phyloP scores from a whole-genome alignment of 1,140 invertebrate species.

The Oedothorax gibbosus region DNA sequence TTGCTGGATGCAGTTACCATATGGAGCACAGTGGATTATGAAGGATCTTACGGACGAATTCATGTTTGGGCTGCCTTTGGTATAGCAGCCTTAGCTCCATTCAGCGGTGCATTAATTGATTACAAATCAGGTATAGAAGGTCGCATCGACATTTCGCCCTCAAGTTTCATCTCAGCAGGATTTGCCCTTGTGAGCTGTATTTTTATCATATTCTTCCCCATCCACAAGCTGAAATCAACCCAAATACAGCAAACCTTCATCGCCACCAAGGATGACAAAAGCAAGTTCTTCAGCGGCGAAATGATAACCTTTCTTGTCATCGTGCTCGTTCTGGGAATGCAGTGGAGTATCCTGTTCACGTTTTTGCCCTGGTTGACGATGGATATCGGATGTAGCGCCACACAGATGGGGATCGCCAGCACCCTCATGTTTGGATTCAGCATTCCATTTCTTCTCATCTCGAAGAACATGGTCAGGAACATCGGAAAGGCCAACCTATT shows the following conservation, averaged over 20 bases:
- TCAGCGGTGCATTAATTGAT: constrained; percentile 62
- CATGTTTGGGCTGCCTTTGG: constrained; percentile 62
- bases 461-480: constrained; percentile 63
- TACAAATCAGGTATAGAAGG: constrained; percentile 54
- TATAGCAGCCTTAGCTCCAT: constrained; percentile 52
- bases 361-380: constrained; percentile 60
- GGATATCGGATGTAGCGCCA: constrained; percentile 53
- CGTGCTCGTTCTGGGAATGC: constrained; percentile 58
- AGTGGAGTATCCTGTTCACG: constrained; percentile 61
- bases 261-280: constrained; percentile 12
- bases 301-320: constrained; percentile 55
- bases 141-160: constrained; percentile 60
- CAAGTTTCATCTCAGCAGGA: constrained; percentile 62
- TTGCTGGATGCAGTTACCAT: constrained; percentile 63
- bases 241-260: constrained; percentile 27
- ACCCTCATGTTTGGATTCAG: constrained; percentile 59
- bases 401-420: constrained; percentile 43
- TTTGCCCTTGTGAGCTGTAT: constrained; percentile 60
- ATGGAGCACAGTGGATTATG: constrained; percentile 61
- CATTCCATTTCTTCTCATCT: constrained; percentile 60
- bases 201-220: constrained; percentile 60
- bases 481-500: constrained; percentile 63
- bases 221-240: constrained; percentile 39
- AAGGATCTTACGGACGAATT: constrained; percentile 62
- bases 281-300: constrained; percentile 51